phyloP scores from a whole-genome alignment of 2,113 vertebrate genomes.

The Empidonax traillii region DNA sequence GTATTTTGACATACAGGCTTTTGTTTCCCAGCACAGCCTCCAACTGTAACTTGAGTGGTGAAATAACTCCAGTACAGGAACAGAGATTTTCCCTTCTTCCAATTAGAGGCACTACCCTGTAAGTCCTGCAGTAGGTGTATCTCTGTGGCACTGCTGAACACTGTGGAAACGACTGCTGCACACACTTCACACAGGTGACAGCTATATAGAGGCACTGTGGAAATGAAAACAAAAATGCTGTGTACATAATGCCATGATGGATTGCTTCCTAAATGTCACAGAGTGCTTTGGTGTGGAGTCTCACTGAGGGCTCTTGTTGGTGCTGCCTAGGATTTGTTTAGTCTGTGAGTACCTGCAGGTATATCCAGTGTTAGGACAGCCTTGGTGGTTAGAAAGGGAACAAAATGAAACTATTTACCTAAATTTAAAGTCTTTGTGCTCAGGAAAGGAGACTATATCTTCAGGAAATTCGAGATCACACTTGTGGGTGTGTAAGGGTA shows the following conservation, averaged over 20 bases:
- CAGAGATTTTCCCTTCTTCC: not conserved
- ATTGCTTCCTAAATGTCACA: not conserved
- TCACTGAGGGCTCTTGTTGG: not conserved
- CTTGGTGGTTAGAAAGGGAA: not conserved
- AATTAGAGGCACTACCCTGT: not conserved
- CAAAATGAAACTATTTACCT: not conserved
- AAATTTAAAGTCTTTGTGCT: not conserved
- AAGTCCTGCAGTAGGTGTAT: not conserved
- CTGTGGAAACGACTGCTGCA: not conserved
- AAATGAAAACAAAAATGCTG: not conserved
- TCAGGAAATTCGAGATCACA: not conserved
- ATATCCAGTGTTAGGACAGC: not conserved
- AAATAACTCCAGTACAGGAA: not conserved
- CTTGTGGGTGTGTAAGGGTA: not conserved
- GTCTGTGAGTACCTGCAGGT: not conserved
- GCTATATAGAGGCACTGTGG: not conserved
- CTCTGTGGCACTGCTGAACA: not conserved
- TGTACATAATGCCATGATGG: not conserved
- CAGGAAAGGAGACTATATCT: not conserved
- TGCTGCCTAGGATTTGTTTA: not conserved
- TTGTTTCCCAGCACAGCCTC: not conserved
- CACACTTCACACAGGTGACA: not conserved
- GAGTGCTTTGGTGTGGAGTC: not conserved
- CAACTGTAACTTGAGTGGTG: not conserved
- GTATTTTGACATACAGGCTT: not conserved